Percentiles rank a stretch among this genome's conserved stretches.
Evolutionary conservation across 2,888 invertebrate genomes (phyloP).

Genomic region (Drosophila trichaetosa): DNA sequence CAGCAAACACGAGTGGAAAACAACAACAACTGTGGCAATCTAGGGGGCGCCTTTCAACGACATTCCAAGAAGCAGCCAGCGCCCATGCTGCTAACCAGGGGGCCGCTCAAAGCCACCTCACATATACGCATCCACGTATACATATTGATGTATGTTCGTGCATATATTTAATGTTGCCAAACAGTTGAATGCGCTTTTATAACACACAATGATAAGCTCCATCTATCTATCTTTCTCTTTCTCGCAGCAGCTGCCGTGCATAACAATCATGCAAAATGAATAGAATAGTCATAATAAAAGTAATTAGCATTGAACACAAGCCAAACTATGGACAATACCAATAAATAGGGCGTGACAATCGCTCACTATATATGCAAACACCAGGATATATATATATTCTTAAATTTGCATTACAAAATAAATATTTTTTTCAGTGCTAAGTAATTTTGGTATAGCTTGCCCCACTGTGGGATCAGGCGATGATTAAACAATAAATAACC

Average conservation of each 20-base stretch:
- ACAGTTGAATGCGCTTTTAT: conserved; percentile 65
- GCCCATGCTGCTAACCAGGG: conserved; percentile 32
- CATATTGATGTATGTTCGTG: background rate
- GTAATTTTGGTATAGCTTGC: conserved; percentile 23
- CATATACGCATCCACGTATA: background rate
- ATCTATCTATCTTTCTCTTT: conserved; percentile 5
- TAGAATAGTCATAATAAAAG: conserved; percentile 61
- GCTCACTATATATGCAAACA: conserved; percentile 5
- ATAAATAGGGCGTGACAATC: conserved; percentile 40
- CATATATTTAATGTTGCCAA: conserved; percentile 37
- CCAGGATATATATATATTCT: background rate
- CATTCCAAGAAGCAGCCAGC: conserved; percentile 53
- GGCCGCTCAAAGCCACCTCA: conserved; percentile 19
- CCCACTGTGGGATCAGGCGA: conserved; percentile 51
- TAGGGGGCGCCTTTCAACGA: conserved; percentile 54
- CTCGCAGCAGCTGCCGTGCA: conserved; percentile 45
- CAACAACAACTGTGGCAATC: conserved; percentile 34
- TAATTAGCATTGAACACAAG: conserved; percentile 71
- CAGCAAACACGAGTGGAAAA: conserved; percentile 60
- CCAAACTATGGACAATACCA: conserved; percentile 26
- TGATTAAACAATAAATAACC: conserved; percentile 62
- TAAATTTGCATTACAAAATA: background rate
- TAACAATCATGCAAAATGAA: conserved; percentile 63
- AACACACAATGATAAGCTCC: conserved; percentile 52
- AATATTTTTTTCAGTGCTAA: conserved; percentile 2